Evolutionary conservation across 2,797 vertebrate species (phyloP).

Genomic region (Mormyrus hasselquistii): DNA sequence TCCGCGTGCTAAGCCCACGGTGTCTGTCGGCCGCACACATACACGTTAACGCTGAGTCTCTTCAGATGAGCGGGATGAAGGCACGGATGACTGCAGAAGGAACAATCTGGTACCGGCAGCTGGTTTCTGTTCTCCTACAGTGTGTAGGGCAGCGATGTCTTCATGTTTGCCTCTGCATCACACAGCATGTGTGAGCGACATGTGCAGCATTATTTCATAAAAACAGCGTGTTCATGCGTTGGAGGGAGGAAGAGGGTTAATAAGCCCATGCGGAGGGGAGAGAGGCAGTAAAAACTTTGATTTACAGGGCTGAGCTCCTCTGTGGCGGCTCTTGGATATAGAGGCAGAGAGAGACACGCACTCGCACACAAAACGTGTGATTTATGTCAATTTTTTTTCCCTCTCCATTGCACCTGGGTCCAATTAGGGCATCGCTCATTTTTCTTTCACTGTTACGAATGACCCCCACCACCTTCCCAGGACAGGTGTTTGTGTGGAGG

Average conservation of each 20-base stretch:
- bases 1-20: neutral
- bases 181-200: neutral
- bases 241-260: slow-evolving; percentile 25
- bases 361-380: neutral
- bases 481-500: neutral
- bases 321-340: neutral
- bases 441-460: slow-evolving; percentile 30
- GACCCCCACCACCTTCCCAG: slow-evolving; percentile 23
- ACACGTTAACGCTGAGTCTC: neutral
- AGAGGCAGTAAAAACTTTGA: slow-evolving; percentile 57
- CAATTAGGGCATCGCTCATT: neutral
- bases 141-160: neutral
- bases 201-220: neutral
- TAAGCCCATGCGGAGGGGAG: slow-evolving; percentile 25
- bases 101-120: neutral
- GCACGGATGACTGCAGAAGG: neutral
- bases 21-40: neutral
- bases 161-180: neutral
- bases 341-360: neutral
- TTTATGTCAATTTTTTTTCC: neutral
- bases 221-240: slow-evolving; percentile 15
- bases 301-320: slow-evolving; percentile 53
- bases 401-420: neutral
- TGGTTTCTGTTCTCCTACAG: neutral
- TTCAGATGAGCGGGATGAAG: neutral